Evolutionary conservation across 2,888 invertebrate species (phyloP).

Genomic region (Neoitamus cyanurus): DNA sequence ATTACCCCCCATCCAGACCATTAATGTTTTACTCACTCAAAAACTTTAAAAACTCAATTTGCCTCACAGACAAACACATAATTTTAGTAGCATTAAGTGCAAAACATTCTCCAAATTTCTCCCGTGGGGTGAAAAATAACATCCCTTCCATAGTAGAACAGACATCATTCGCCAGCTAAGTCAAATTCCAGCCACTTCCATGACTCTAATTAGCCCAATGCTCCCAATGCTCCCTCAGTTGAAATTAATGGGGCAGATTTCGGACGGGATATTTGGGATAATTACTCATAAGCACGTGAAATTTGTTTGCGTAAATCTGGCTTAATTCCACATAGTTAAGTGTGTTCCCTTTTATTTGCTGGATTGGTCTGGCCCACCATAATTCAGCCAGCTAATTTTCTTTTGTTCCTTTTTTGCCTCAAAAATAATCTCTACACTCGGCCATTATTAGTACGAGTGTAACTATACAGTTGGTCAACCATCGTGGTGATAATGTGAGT

Average conservation of each 20-base stretch:
- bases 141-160: not conserved
- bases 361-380: not conserved
- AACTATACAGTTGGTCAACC: not conserved
- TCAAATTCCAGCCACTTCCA: not conserved
- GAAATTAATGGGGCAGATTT: not conserved
- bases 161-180: not conserved
- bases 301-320: constrained; percentile 1
- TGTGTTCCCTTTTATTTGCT: not conserved
- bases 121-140: not conserved
- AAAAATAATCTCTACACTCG: not conserved
- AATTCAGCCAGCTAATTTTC: not conserved
- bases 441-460: not conserved
- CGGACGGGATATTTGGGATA: not conserved
- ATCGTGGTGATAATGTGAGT: not conserved
- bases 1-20: too few relatives aligned
- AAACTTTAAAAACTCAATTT: too few relatives aligned
- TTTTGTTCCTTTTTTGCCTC: not conserved
- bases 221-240: not conserved
- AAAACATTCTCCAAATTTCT: not conserved
- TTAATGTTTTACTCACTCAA: too few relatives aligned
- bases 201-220: not conserved
- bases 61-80: too few relatives aligned
- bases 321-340: not conserved
- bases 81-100: too few relatives aligned
- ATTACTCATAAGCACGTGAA: not conserved